A percentile compares a stretch with the other conserved stretches of the same genome.
Conservation (phyloP, 2,888 invertebrate species). For the Mellilla xanthometata region DNA sequence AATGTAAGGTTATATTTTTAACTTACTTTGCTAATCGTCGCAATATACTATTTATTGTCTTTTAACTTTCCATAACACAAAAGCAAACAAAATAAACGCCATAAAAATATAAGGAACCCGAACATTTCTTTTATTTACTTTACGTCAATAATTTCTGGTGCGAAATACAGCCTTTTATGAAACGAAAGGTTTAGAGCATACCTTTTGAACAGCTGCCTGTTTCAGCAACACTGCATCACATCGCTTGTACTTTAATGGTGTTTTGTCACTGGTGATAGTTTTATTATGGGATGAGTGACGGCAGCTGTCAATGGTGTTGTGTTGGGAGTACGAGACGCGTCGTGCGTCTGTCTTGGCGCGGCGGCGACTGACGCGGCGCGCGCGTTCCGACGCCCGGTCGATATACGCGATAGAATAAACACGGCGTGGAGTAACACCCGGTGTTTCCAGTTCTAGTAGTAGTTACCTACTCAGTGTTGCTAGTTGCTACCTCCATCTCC, state of each 20-base stretch:
- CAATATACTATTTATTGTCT: too few species aligned
- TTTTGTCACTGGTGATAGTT: slow-evolving; percentile 40
- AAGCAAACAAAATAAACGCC: neutral
- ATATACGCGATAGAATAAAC: slow-evolving; percentile 81
- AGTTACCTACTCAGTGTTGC: too few species aligned
- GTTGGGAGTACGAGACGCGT: slow-evolving; percentile 45
- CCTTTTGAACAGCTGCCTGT: slow-evolving; percentile 66
- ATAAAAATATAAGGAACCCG: neutral
- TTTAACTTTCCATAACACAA: neutral
- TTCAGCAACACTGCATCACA: slow-evolving; percentile 58
- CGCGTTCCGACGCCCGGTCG: slow-evolving; percentile 67
- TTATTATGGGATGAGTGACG: slow-evolving; percentile 47
- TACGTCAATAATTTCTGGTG: slow-evolving; percentile 32
- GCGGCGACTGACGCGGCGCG: slow-evolving; percentile 63
- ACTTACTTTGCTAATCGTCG: neutral
- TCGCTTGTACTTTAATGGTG: slow-evolving; percentile 45
- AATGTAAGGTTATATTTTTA: too few species aligned
- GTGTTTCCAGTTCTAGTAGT: slow-evolving; percentile 53
- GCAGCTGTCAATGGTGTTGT: slow-evolving; percentile 63
- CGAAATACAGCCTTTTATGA: slow-evolving; percentile 32
- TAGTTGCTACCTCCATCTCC: too few species aligned
- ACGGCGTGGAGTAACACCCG: slow-evolving; percentile 61
- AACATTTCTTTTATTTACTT: slow-evolving; percentile 20
- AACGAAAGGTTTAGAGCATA: slow-evolving; percentile 48
- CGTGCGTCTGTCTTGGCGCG: slow-evolving; percentile 51